Base-by-base conservation (phyloP, 1,140 invertebrate genomes). In the Fopius arisanus region DNA sequence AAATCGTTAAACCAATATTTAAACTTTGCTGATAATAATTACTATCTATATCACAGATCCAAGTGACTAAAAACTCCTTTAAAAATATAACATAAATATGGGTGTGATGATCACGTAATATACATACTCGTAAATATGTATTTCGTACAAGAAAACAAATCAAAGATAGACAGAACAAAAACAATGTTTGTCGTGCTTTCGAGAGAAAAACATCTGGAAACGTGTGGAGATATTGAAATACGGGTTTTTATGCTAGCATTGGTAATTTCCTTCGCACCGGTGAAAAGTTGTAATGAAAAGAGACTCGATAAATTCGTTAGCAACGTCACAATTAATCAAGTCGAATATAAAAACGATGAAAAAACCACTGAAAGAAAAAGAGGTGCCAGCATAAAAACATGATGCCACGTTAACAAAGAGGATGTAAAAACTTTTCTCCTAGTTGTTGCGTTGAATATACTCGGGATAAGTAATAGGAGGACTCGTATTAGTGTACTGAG, bases 11-110 rank as follows among this genome's bases (percentile, higher is more conserved):
- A 85, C 80, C 84, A 88, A 87, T 87, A 82, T 81, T 82, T 82
- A 84, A 88, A 83, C 77, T 75, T 87, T 83, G 84, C 86, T 86
- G 86, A 86, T 76, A 85, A 88, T 87, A 88, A 88, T 88, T 88
- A 88, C 87, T 88, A 88, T 84, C 87, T 88, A 88, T 88, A 88
- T 88, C 87, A 88, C 87, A 88, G 87, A 88, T 87, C 77, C 84
- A 87, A 87, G 85, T 88, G 87, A 88, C 87, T 88, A 88, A 88
- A 21, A 65, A 88, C 82, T 86, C 80, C 83, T 87, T 87, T 86
- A 87, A 87, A 87, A 87, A 88, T 87, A 88, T 87, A 87, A 86
- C 86, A 88, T 86, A 87, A 87, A 87, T 86, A 87, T 86, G 81
- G 80, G 72, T 78, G 77, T 80, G 77, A 86, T 86, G 84, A 79